Evolutionary conservation across 2,797 vertebrate genomes (phyloP), one percentile per base, ranked within the genome.

Genomic region (Sebastes matsubarae): DNA sequence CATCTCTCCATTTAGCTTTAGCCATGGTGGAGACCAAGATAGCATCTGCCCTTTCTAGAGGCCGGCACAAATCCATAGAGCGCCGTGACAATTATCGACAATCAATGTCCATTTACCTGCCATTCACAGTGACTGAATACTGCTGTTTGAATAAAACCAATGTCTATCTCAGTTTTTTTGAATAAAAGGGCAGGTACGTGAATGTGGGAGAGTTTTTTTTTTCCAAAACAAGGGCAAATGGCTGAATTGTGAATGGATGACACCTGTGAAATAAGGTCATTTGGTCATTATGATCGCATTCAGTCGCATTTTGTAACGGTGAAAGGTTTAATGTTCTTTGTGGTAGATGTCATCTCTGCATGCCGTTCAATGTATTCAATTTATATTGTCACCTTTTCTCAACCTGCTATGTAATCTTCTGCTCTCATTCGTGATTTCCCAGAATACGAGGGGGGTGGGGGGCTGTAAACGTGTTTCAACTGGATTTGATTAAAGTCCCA

Each of bases 71-170:
- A 91, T 92, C 91, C 81, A 91, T 89, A 85, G 76, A 91, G 84
- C 13, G 18, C 88, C 5, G 74, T 87, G 86, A 92, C 89, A 90
- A 92, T 93, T 93, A 94, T 94, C 13, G 72, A 80, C 87, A 92
- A 92, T 93, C 90, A 65, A 94, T 94, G 87, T 89, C 92, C 87
- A 90, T 93, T 92, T 91, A 90, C 87, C 88, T 91, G 90, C 85
- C 89, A 91, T 91, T 94, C 94, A 93, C 79, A 59, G 78, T 74
- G 86, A 81, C 69, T 91, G 91, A 92, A 92, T 89, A 75, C 81
- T 52, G 73, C 79, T 32, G 64, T 87, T 82, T 84, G 78, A 88
- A 87, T 77, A 58, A 84, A 80, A 77, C 57, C 64, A 70, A 71
- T 77, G 70, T 84, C 66, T 65, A 27, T 52, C 75, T 64, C 6